phyloP scores from a whole-genome alignment of 2,113 vertebrate species.

The Corythornis madagascariensis region DNA sequence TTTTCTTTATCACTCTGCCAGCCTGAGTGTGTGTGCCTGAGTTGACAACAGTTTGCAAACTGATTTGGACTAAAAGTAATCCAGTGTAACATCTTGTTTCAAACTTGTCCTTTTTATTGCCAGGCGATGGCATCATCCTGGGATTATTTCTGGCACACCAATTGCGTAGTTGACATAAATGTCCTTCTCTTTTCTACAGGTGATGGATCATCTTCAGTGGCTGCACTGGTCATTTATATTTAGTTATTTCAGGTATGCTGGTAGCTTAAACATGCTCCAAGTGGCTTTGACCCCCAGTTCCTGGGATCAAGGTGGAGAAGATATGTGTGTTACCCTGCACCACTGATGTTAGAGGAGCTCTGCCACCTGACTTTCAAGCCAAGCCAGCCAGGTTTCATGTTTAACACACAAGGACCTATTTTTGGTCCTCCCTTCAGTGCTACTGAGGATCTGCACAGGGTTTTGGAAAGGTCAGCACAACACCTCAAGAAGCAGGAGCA shows the following conservation, averaged over 20 bases:
- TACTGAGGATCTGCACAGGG: background rate
- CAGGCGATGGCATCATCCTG: background rate
- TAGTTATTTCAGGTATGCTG: background rate
- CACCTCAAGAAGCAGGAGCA: background rate
- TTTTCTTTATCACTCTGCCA: background rate
- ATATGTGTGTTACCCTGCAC: background rate
- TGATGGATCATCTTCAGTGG: background rate
- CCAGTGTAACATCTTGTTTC: background rate
- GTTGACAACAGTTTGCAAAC: background rate
- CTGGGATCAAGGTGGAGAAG: background rate
- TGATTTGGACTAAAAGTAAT: background rate
- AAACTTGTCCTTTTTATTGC: background rate
- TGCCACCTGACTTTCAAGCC: background rate
- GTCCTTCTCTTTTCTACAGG: background rate
- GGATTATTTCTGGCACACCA: fast-evolving
- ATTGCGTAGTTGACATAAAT: background rate
- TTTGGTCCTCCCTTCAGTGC: background rate
- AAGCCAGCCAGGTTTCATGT: background rate
- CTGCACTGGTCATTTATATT: background rate
- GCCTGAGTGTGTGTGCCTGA: background rate
- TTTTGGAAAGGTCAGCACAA: background rate
- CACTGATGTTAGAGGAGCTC: fast-evolving
- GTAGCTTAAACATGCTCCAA: background rate
- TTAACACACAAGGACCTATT: background rate
- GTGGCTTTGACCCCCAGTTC: background rate